Evolutionary conservation across 2,797 vertebrate genomes (phyloP), one percentile per base, ranked within the genome.

Genomic region (Salmo trutta): DNA sequence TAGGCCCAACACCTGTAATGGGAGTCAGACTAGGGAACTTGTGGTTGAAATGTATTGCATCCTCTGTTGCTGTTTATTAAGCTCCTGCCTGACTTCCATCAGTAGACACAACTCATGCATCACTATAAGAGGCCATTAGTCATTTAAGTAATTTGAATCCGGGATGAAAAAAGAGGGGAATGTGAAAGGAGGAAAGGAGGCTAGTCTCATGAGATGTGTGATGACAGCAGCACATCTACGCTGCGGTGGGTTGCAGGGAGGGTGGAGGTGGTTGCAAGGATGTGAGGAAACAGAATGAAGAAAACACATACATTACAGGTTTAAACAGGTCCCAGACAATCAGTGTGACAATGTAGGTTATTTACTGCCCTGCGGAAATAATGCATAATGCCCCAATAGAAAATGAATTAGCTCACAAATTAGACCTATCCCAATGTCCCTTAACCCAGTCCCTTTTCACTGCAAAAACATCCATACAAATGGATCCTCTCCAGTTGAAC

Each of bases 1-100:
- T 81, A 27, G 80, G 78, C 81, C 81, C 82, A 83, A 83, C 88
- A 88, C 88, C 86, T 88, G 88, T 84, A 87, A 86, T 84, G 19
- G 77, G 76, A 79, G 75, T 77, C 82, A 66, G 81, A 65, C 54
- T 77, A 66, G 19, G 67, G 79, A 79, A 79, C 67, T 76, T 87
- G 79, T 59, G 75, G 79, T 86, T 71, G 7, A 74, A 81, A 83
- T 88, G 83, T 85, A 88, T 83, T 85, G 80, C 81, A 79, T 83
- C 81, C 81, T 84, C 72, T 68, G 75, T 68, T 66, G 73, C 77
- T 82, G 80, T 86, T 86, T 87, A 87, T 82, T 85, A 81, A 79
- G 74, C 75, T 69, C 52, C 56, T 69, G 74, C 78, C 84, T 54
- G 79, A 76, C 77, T 85, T 77, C 53, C 76, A 70, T 82, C 81